A percentile compares a stretch with the other conserved stretches of the same genome.
Conservation (phyloP, 2,888 invertebrate species). For the Lagria hirta region DNA sequence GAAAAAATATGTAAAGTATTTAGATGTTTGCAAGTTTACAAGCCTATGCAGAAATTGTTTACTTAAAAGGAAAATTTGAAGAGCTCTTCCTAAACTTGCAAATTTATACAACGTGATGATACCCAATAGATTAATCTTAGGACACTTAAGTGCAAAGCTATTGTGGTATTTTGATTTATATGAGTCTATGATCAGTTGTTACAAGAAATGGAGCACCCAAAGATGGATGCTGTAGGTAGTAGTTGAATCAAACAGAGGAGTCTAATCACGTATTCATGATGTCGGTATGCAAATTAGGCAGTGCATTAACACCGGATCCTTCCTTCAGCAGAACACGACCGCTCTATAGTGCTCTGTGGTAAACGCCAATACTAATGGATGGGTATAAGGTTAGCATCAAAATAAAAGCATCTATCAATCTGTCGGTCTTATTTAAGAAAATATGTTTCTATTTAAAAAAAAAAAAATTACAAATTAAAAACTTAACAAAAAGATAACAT, state of each 20-base stretch:
- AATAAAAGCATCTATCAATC: slow-evolving; percentile 22
- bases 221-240: slow-evolving; percentile 12
- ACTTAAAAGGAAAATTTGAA: too few relatives aligned
- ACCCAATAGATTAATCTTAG: too few relatives aligned
- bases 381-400: slow-evolving; percentile 10
- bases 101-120: too few relatives aligned
- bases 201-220: slow-evolving; percentile 6
- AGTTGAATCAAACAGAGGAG: slow-evolving; percentile 26
- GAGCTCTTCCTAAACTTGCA: too few relatives aligned
- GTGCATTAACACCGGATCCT: slow-evolving; percentile 38
- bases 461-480: too few relatives aligned
- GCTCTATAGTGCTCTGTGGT: slow-evolving; percentile 26
- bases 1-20: too few relatives aligned
- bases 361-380: slow-evolving; percentile 28
- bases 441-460: too few relatives aligned
- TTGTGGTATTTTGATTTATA: slow-evolving; percentile 14
- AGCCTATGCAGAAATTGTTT: too few relatives aligned
- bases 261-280: slow-evolving; percentile 38
- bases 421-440: too few relatives aligned
- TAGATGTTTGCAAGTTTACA: too few relatives aligned
- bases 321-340: slow-evolving; percentile 30
- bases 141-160: slow-evolving; percentile 9
- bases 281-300: slow-evolving; percentile 36
- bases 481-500: too few relatives aligned
- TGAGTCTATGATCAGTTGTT: slow-evolving; percentile 8